A percentile compares a stretch with the other conserved stretches of the same genome.
Evolutionary conservation across 2,888 invertebrate genomes (phyloP).

Genomic region (Diadromus collaris): DNA sequence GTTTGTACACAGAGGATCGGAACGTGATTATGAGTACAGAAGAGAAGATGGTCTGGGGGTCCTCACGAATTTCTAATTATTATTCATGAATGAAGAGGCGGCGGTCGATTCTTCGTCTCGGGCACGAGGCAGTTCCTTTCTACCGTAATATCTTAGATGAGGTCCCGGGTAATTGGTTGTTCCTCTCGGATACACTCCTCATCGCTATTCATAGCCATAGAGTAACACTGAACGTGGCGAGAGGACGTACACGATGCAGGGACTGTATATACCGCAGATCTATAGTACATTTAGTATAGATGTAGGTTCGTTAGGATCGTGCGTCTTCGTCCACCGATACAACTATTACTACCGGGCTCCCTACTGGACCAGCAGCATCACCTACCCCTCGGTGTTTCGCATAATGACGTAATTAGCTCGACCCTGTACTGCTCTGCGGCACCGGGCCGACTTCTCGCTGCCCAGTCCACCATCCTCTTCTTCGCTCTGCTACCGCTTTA

Average conservation of each 20-base stretch:
- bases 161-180: constrained; percentile 69
- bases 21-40: constrained; percentile 40
- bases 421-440: constrained; percentile 59
- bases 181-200: constrained; percentile 68
- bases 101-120: constrained; percentile 7
- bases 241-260: constrained; percentile 18
- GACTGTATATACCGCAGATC: constrained; percentile 40
- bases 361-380: constrained; percentile 44
- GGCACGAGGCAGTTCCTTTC: constrained; percentile 32
- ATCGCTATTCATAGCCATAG: constrained; percentile 77
- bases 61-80: constrained; percentile 69
- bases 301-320: constrained; percentile 70
- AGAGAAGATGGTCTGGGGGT: constrained; percentile 39
- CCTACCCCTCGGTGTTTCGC: constrained; percentile 61
- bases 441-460: constrained; percentile 52
- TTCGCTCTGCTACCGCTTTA: constrained; percentile 36
- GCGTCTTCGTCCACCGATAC: constrained; percentile 40
- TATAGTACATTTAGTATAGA: constrained; percentile 53
- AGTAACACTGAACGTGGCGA: constrained; percentile 55
- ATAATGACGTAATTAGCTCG: constrained; percentile 78
- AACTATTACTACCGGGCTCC: constrained; percentile 35
- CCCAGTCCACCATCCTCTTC: constrained; percentile 61
- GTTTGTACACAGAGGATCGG: not conserved
- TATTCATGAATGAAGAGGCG: constrained; percentile 66
- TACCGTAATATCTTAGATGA: constrained; percentile 64